Conservation (phyloP, 2,797 vertebrate species). For the Nyctalus aviator region DNA sequence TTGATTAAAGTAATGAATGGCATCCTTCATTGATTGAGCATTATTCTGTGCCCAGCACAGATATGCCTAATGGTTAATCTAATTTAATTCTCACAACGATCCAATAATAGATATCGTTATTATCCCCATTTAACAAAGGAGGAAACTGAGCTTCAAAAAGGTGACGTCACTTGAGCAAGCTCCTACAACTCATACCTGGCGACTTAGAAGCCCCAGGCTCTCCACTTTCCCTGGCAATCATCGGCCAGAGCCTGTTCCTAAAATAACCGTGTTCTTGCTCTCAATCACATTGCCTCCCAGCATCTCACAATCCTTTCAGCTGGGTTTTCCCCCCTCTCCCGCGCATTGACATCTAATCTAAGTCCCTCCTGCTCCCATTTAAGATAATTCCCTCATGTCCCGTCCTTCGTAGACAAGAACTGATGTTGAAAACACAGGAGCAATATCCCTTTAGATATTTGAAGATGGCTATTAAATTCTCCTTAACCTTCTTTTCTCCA, state of each 20-base stretch:
- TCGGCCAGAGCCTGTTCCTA: slow-evolving; percentile 28
- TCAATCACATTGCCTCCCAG: slow-evolving; percentile 37
- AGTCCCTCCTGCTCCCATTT: slow-evolving; percentile 67
- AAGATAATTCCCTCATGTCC: slow-evolving; percentile 75
- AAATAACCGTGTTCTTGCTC: slow-evolving; percentile 41
- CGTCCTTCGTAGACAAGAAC: slow-evolving; percentile 74
- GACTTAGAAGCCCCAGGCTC: not conserved
- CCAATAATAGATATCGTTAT: slow-evolving; percentile 23
- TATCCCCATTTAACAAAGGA: slow-evolving; percentile 29
- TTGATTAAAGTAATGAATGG: not conserved
- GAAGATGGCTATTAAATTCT: slow-evolving; percentile 79
- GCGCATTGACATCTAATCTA: slow-evolving; percentile 74
- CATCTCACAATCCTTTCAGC: slow-evolving; percentile 33
- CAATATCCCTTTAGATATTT: slow-evolving; percentile 74
- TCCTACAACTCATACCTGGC: not conserved
- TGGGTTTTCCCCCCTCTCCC: not conserved
- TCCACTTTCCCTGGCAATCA: not conserved
- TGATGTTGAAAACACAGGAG: slow-evolving; percentile 77
- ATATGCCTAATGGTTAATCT: not conserved
- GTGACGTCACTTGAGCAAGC: slow-evolving; percentile 30
- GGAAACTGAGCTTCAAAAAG: not conserved
- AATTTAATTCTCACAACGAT: slow-evolving; percentile 47
- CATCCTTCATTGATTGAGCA: not conserved
- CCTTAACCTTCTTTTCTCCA: slow-evolving; percentile 76
- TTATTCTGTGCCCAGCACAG: not conserved